A percentile compares a stretch with the other conserved stretches of the same genome.
These are phyloP conservation scores for Bufo bufo DNA, from an alignment of 2,113 vertebrate genomes.

Conservation along the genomic window DNA sequence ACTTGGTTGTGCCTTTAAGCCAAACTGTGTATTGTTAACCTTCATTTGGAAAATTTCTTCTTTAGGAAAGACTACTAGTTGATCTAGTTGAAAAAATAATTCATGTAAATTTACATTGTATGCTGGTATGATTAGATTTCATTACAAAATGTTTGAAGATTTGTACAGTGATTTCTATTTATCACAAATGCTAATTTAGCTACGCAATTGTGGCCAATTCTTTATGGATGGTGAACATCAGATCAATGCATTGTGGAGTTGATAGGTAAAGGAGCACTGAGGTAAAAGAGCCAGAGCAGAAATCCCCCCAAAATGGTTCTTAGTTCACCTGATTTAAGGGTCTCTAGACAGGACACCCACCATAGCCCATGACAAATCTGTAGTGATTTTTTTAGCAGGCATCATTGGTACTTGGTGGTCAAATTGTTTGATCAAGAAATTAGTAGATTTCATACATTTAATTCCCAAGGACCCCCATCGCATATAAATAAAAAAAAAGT, in stretches of 20 bases:
- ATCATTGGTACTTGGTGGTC: background rate
- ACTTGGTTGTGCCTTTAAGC: background rate
- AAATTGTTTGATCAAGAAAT: background rate
- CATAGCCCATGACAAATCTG: background rate
- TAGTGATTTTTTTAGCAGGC: background rate
- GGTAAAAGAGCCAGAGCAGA: conserved; percentile 29
- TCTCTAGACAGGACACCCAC: conserved; percentile 13
- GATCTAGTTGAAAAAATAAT: too few relatives aligned
- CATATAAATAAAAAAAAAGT: conserved; percentile 18
- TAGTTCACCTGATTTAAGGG: background rate
- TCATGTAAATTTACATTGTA: too few relatives aligned
- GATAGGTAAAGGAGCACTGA: conserved; percentile 14
- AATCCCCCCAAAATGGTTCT: conserved; percentile 20
- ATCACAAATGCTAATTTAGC: too few relatives aligned
- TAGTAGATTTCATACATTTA: background rate
- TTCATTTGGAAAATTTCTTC: too few relatives aligned
- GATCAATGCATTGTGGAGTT: conserved; percentile 28
- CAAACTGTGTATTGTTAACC: background rate
- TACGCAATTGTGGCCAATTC: too few relatives aligned
- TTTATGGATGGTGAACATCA: background rate
- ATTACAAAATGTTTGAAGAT: too few relatives aligned
- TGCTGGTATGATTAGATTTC: too few relatives aligned
- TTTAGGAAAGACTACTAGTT: too few relatives aligned
- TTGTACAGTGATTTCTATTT: too few relatives aligned
- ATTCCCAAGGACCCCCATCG: conserved; percentile 62